Evolutionary conservation across 2,797 vertebrate genomes (phyloP).

Genomic region (Leucoraja ocellata): DNA sequence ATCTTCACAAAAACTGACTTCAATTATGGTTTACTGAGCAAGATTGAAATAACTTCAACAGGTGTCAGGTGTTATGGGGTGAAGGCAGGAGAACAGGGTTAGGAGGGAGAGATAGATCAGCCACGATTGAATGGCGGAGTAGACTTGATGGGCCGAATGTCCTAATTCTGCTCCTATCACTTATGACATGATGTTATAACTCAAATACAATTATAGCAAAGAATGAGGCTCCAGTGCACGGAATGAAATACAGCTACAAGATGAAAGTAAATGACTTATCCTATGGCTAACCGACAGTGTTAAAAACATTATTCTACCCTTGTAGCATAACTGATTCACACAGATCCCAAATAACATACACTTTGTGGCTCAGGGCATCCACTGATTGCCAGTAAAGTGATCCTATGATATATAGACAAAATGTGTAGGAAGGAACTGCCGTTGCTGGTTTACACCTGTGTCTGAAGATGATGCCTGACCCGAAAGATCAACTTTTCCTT

Average conservation of each 20-base stretch:
- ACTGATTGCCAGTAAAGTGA: neutral
- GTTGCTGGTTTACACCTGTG: no score
- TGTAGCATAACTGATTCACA: neutral
- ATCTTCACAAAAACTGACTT: neutral
- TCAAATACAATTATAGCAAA: neutral
- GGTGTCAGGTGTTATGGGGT: no score
- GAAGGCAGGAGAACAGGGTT: no score
- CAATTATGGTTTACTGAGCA: neutral
- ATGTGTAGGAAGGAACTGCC: no score
- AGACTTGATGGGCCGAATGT: no score
- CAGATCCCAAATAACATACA: slow-evolving; percentile 15
- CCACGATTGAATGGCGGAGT: no score
- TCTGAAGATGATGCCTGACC: no score
- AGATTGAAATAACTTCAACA: neutral
- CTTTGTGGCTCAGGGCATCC: neutral
- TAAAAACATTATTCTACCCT: neutral
- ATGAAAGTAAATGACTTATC: neutral
- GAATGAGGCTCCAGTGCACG: neutral
- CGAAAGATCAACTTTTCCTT: no score
- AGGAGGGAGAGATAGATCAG: no score
- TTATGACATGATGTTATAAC: no score
- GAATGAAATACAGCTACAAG: slow-evolving; percentile 12
- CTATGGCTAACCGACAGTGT: neutral
- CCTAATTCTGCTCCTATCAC: no score
- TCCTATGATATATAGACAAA: neutral